Base-by-base conservation (phyloP, 2,888 invertebrate species). In the Harpagoxenus sublaevis region DNA sequence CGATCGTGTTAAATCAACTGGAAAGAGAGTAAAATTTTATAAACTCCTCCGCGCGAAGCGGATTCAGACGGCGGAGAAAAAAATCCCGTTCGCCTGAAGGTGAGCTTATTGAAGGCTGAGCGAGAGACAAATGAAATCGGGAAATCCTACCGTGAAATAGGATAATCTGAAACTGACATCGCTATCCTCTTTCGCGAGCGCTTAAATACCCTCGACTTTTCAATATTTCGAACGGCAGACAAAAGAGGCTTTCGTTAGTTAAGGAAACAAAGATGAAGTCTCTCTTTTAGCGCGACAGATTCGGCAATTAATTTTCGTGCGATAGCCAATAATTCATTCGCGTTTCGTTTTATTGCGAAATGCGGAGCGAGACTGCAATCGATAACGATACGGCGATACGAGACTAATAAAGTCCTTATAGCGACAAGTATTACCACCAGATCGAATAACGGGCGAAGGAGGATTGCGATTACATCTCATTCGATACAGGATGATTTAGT, bases 21-120 rank as follows among this genome's bases (percentile, higher is more conserved):
- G 75, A 84, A 89, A 79, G 65, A 85, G 62, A 42, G 65, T 62
- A 71, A 81, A 86, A 87, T 91, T 88, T 86, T 86, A 86, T 89
- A 88, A 87, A 79, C 42, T 39, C 48, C 23, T 81, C 83, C 73
- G 68, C 57, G 51, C 70, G 68, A 78, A 28, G 31, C 18, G 31
- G 31, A 28, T 28, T 51, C 53, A 63, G 6, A 23, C n/a, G 42
- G 48, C 12, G 60, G 62, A 42, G 62, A 55, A 73, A 85, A 77
- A 86, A 81, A 84, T 83, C 84, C 74, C 31, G 83, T 39, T 60
- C 75, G 45, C 39, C 23, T 6, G 35, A n/a, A 53, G 31, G 28
- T 55, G 35, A 48, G 45, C 71, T 85, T 90, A 88, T 86, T 87
- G 83, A 82, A 82, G 53, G 3, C 12, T 23, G 68, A 66, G 60